Base-by-base conservation (phyloP, 2,888 invertebrate genomes). In the Agriotes lineatus region DNA sequence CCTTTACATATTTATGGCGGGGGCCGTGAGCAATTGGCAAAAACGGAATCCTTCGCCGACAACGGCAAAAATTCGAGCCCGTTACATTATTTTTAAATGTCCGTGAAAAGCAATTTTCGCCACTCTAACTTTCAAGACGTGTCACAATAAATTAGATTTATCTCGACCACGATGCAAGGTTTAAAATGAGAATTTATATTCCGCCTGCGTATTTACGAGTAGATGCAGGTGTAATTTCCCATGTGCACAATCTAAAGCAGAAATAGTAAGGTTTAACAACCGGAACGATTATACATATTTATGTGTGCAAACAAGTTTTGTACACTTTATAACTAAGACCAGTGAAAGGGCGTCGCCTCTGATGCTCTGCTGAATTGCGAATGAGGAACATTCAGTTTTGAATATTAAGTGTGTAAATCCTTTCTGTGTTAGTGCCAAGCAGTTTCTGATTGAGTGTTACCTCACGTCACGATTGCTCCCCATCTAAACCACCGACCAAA, bases 71-170 rank as follows among this genome's bases (percentile, higher is more conserved):
- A 48, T 22, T 22, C 20, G 14, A 22, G 20, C 52, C 52, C 37
- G 35, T 48, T 44, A 35, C 33, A 54, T 44, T 56, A 57, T 64
- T 52, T 67, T 60, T 67, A 56, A 60, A 60, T 54, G 52, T 42
- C 44, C 33, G 35, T 52, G 45, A 45, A 22, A 60, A 54, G 67
- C 60, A 73, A 73, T 73, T 71, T 71, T 69, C 71, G 63, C 37
- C 65, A 63, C 66, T 68, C 68, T 65, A 71, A 71, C 71, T 72
- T 72, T 71, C 66, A 68, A 61, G 71, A 70, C 67, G 70, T 70
- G 72, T 72, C 71, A 70, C 71, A 69, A 74, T 74, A 74, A 74
- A 74, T 74, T 71, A 74, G 72, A 72, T 74, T 74, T 74, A 74
- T 72, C 61, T 62, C 66, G 58, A 68, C 72, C 70, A 44, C 70